These are phyloP conservation scores for Ptilodon capucinus DNA, from an alignment of 2,888 invertebrate genomes.

Conservation along the genomic window DNA sequence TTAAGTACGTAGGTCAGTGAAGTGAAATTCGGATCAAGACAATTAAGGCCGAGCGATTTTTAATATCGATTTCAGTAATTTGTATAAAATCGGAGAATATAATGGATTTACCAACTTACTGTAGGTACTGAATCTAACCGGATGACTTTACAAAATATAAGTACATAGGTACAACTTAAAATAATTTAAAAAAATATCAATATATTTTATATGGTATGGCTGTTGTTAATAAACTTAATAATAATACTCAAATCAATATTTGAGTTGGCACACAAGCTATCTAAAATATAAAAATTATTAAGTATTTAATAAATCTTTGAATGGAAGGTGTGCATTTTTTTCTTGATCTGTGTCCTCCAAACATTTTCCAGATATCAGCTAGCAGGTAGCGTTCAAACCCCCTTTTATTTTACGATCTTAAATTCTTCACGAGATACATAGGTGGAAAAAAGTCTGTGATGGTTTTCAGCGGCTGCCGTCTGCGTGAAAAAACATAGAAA, in stretches of 20 bases:
- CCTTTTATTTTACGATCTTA: constrained; percentile 79
- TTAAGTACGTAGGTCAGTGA: neutral
- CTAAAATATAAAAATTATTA: no score
- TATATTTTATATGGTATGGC: no score
- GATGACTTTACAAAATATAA: no score
- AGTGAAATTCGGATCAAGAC: neutral
- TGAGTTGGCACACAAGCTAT: no score
- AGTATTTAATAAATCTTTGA: neutral
- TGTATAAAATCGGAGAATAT: no score
- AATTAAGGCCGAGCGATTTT: neutral
- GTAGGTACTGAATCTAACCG: no score
- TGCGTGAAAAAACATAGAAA: constrained; percentile 41
- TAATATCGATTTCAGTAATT: neutral
- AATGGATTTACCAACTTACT: no score
- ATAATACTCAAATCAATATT: no score
- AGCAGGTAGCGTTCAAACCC: constrained; percentile 53
- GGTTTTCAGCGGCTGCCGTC: constrained; percentile 51
- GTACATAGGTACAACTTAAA: neutral
- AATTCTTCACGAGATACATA: constrained; percentile 76
- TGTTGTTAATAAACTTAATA: no score
- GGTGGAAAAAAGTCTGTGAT: constrained; percentile 63
- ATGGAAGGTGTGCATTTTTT: constrained; percentile 2
- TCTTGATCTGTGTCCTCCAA: constrained; percentile 25
- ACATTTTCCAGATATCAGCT: constrained; percentile 53
- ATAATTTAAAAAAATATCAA: neutral